Evolutionary conservation across 2,113 vertebrate genomes (phyloP).

Genomic region (Crypturellus undulatus): DNA sequence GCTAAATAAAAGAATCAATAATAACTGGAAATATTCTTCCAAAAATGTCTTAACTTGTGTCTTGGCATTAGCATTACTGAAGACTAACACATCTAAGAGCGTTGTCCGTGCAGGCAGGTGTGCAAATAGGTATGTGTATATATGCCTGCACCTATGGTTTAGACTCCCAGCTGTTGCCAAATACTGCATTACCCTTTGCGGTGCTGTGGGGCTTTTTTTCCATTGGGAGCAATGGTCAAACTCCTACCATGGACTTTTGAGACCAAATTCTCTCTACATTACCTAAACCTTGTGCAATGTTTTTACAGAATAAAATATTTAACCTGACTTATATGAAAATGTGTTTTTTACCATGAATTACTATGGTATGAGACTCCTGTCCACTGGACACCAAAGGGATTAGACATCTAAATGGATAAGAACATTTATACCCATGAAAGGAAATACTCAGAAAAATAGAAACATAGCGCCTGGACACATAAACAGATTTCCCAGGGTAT

Average conservation of each 20-base stretch:
- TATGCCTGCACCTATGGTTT: neutral
- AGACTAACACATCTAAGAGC: neutral
- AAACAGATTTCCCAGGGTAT: neutral
- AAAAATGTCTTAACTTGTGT: neutral
- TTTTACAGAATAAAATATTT: neutral
- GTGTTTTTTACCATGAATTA: neutral
- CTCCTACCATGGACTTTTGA: neutral
- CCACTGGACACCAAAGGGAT: neutral
- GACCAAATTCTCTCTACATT: neutral
- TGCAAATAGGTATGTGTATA: too few species aligned
- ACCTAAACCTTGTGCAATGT: neutral
- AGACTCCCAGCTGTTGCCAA: neutral
- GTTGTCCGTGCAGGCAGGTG: neutral
- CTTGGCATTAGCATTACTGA: neutral
- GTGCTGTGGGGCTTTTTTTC: neutral
- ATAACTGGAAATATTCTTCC: neutral
- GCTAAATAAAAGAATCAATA: neutral
- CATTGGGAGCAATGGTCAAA: neutral
- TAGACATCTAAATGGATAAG: neutral
- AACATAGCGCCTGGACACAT: neutral
- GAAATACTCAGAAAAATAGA: neutral
- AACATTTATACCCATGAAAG: neutral
- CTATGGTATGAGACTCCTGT: neutral
- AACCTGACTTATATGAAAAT: neutral
- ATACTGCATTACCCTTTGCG: neutral